These are phyloP conservation scores for Tragelaphus imberbis DNA, from an alignment of 2,113 vertebrate genomes.

Conservation along the genomic window DNA sequence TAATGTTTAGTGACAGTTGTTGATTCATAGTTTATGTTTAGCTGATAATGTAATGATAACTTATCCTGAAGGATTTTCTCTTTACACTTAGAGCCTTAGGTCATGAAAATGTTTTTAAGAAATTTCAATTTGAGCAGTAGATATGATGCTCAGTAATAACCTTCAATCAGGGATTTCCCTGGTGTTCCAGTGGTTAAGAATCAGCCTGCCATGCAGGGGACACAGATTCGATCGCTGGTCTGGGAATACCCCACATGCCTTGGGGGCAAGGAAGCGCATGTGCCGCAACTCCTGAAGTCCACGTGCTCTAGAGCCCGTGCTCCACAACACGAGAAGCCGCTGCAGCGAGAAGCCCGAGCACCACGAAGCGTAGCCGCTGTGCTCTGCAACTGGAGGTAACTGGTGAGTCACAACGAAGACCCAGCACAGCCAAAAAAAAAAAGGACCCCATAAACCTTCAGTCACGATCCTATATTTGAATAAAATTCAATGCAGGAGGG, in stretches of 20 bases:
- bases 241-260: neutral
- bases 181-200: neutral
- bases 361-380: neutral
- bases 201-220: neutral
- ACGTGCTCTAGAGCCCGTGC: neutral
- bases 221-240: neutral
- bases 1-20: neutral
- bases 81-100: neutral
- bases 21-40: neutral
- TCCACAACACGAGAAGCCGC: rapidly evolving
- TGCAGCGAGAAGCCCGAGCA: neutral
- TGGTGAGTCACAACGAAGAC: neutral
- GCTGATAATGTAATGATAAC: neutral
- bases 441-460: neutral
- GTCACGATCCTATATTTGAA: neutral
- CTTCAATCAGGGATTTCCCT: neutral
- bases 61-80: neutral
- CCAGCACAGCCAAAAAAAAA: neutral
- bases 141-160: neutral
- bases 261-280: neutral
- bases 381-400: neutral
- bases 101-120: neutral
- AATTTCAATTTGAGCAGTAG: neutral
- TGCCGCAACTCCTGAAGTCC: neutral
- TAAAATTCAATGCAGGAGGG: neutral